A percentile compares a stretch with the other conserved stretches of the same genome.
phyloP scores from a whole-genome alignment of 2,888 invertebrate species.

The Magallana nippona region DNA sequence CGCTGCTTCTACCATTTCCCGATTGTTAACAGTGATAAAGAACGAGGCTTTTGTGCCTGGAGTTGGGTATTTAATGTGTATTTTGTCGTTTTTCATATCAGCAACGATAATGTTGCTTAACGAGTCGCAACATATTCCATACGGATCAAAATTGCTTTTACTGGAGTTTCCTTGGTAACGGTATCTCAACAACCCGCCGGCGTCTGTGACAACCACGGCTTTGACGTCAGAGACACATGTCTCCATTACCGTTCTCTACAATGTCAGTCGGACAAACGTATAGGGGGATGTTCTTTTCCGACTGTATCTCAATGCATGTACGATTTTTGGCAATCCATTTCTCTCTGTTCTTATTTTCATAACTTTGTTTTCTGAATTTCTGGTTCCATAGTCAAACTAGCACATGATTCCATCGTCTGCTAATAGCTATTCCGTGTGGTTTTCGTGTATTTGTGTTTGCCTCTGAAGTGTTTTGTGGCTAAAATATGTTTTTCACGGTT shows the following conservation, averaged over 20 bases:
- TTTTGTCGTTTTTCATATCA: neutral
- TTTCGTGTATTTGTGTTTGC: too few relatives aligned
- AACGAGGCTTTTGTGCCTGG: neutral
- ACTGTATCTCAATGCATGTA: neutral
- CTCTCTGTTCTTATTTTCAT: neutral
- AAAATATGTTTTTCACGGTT: too few relatives aligned
- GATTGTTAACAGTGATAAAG: neutral
- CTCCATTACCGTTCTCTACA: neutral
- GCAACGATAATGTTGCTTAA: neutral
- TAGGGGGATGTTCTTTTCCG: neutral
- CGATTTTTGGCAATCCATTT: neutral
- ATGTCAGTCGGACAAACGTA: neutral
- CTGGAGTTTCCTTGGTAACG: neutral
- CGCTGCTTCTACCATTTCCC: neutral
- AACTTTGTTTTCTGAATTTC: neutral
- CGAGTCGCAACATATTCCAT: neutral
- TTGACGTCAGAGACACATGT: neutral
- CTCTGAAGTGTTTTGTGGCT: too few relatives aligned
- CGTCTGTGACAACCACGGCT: slow-evolving; percentile 1
- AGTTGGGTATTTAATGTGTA: neutral
- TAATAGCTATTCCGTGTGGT: too few relatives aligned
- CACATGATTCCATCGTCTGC: too few relatives aligned
- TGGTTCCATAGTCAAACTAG: too few relatives aligned
- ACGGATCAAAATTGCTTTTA: neutral
- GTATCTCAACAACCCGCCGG: neutral